Percentiles rank a stretch among this genome's conserved stretches.
phyloP scores from a whole-genome alignment of 2,797 vertebrate species.

The Galaxias olidus region DNA sequence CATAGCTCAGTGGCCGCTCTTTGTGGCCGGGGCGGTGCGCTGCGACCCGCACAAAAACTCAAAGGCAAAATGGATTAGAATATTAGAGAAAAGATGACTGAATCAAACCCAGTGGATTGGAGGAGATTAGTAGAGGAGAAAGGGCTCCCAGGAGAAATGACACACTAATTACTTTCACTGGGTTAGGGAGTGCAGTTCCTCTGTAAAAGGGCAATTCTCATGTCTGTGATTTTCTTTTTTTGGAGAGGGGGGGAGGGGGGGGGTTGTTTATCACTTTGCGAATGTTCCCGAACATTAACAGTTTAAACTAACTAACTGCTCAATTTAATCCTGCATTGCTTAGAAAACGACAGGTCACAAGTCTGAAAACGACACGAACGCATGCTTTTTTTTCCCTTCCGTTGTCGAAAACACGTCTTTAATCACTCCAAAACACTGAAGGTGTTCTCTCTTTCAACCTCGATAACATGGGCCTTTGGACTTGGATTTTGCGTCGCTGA shows the following conservation, averaged over 20 bases:
- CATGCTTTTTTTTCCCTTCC: too few relatives aligned
- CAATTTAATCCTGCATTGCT: too few relatives aligned
- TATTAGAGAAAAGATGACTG: conserved; percentile 80
- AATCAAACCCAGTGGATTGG: conserved; percentile 78
- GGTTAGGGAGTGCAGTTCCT: conserved; percentile 25
- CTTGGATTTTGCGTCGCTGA: too few relatives aligned
- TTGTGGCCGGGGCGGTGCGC: conserved; percentile 64
- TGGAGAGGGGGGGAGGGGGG: too few relatives aligned
- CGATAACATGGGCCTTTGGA: too few relatives aligned
- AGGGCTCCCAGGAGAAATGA: conserved; percentile 70
- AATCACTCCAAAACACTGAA: too few relatives aligned
- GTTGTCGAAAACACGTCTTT: too few relatives aligned
- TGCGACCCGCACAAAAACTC: conserved; percentile 74
- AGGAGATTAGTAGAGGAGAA: conserved; percentile 67
- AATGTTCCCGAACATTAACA: too few relatives aligned
- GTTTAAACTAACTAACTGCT: too few relatives aligned
- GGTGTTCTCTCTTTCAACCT: too few relatives aligned
- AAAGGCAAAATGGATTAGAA: conserved; percentile 81
- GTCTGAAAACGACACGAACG: too few relatives aligned
- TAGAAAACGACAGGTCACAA: too few relatives aligned
- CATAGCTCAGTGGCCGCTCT: conserved; percentile 74
- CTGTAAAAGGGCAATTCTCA: conserved; percentile 4
- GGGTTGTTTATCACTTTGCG: neutral
- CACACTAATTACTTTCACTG: conserved; percentile 73
- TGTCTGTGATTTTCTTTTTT: conserved; percentile 12